Base-by-base conservation (phyloP, 2,113 vertebrate genomes). In the Oenanthe oenanthe region DNA sequence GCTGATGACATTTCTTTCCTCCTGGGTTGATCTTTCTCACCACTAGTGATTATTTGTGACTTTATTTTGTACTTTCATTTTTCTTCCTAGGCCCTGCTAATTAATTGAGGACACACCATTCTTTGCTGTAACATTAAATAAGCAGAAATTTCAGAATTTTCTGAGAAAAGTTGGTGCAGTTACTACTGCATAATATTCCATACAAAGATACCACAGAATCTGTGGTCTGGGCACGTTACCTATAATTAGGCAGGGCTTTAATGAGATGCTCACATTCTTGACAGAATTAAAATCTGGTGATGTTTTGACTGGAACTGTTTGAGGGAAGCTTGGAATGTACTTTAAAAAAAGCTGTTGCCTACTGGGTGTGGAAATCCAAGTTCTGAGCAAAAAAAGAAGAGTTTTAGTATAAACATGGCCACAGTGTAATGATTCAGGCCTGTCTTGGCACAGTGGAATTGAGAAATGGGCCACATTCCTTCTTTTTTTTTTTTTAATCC, bases 291-390 rank as follows among this genome's bases (percentile, higher is more conserved):
- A 95, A 93, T 81, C 95, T 77, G 86, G 70, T 71, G 73, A 26
- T 97, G 93, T 96, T 97, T 96, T 95, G 88, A 92, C 94, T 96
- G 93, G 83, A 95, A 50, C 93, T 61, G 51, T 91, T 95, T 95
- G 94, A 93, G 86, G 92, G 93, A 95, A 89, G 74, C 76, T 91
- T 97, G 95, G 95, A 96, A 96, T 97, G 94, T 85, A 12, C 74
- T 93, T 88, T 53, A 48, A 94, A 91, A 96, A 91, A 90, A 80
- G 40, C 76, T 48, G 72, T 63, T 95, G 89, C 93, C 68, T 94
- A 53, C 78, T 88, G 94, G 89, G 95, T 95, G 92, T 95, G 89
- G 96, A 96, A 96, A 74, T 85, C 79, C 94, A 95, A 57, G 62
- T 87, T 94, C 85, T 84, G 68, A 82, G 61, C 5, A 19, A 32